These are phyloP conservation scores for Agelaius tricolor DNA, from an alignment of 2,113 vertebrate genomes.

Conservation along the genomic window DNA sequence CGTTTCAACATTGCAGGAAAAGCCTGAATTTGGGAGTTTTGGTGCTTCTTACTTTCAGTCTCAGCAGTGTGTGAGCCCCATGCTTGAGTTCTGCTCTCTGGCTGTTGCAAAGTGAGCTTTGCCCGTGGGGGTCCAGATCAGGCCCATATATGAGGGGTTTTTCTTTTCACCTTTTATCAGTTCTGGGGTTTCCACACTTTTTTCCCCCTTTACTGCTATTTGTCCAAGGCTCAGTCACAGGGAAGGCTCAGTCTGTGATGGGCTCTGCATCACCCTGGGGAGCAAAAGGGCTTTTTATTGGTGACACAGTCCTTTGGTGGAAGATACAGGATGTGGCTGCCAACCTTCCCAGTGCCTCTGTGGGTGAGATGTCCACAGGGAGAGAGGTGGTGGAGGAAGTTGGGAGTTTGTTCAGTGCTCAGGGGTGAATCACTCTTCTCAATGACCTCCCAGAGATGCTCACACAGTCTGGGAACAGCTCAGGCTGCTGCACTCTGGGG, in stretches of 20 bases:
- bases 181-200: neutral
- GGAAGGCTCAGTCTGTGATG: neutral
- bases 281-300: neutral
- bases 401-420: neutral
- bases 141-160: neutral
- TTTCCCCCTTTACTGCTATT: neutral
- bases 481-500: rapidly evolving
- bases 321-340: neutral
- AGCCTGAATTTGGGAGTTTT: neutral
- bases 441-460: neutral
- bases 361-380: neutral
- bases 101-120: neutral
- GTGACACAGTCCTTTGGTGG: neutral
- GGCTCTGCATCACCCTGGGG: neutral
- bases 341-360: neutral
- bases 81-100: neutral
- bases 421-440: neutral
- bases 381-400: neutral
- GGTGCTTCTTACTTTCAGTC: neutral
- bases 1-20: neutral
- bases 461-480: neutral
- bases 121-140: rapidly evolving
- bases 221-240: neutral
- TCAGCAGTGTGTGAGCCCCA: neutral
- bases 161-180: neutral